Conservation (phyloP, 30 jellyfish, hydroid and myxozoan genomes). For the Aurelia aurita region DNA sequence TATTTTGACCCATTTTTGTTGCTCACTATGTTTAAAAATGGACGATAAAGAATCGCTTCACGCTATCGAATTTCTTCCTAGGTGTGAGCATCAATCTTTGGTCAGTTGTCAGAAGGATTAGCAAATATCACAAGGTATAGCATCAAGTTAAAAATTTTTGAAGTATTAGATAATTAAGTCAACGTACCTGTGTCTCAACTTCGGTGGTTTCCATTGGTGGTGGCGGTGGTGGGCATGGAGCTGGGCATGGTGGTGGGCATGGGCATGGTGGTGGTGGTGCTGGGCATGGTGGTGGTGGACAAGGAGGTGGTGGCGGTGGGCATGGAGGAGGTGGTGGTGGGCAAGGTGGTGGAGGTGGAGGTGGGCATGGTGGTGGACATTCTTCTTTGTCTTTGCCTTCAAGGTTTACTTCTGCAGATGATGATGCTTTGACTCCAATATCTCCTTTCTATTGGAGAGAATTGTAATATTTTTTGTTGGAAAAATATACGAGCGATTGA, state of each 20-base stretch:
- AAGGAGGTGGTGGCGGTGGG: constrained; percentile 77
- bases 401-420: constrained; percentile 71
- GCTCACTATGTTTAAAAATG: too few species aligned
- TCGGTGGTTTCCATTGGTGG: constrained; percentile 99
- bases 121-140: too few species aligned
- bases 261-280: constrained; percentile 82
- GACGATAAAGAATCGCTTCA: too few species aligned
- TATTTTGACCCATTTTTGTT: too few species aligned
- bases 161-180: too few species aligned
- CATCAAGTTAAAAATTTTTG: too few species aligned
- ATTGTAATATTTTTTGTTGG: too few species aligned
- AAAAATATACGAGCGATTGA: too few species aligned
- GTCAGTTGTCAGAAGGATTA: too few species aligned
- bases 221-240: constrained; percentile 86
- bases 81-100: too few species aligned
- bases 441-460: constrained; percentile 50
- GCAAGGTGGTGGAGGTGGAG: constrained; percentile 69
- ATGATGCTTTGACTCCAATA: constrained; percentile 72
- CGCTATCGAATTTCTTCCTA: too few species aligned
- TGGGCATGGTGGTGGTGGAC: constrained; percentile 67
- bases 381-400: constrained; percentile 66
- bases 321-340: constrained; percentile 73
- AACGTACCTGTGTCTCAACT: constrained; percentile 93
- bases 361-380: constrained; percentile 75
- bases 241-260: constrained; percentile 77